Evolutionary conservation across 2,888 invertebrate species (phyloP).

Genomic region (Gnatocerus cornutus): DNA sequence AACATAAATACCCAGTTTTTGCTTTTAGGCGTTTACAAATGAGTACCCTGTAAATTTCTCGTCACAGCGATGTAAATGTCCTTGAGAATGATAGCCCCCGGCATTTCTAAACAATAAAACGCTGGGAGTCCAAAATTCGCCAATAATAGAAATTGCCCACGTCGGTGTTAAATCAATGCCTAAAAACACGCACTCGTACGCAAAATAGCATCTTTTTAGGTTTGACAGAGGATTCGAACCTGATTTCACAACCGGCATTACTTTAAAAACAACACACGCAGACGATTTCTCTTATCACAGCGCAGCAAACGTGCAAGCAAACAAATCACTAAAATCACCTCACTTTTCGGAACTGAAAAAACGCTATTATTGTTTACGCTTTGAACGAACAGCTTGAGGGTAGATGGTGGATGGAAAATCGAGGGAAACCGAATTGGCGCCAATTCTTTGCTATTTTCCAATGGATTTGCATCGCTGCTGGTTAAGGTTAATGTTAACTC

Average conservation of each 20-base stretch:
- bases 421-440: conserved; percentile 44
- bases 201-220: conserved; percentile 23
- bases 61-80: conserved; percentile 26
- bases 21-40: neutral
- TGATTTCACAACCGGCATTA: conserved; percentile 33
- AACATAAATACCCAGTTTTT: no score
- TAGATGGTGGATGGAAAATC: conserved; percentile 54
- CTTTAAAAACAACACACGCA: conserved; percentile 22
- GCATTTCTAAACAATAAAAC: conserved; percentile 34
- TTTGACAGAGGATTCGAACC: conserved; percentile 35
- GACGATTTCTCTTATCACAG: conserved; percentile 25
- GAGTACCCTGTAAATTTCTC: conserved; percentile 33
- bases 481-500: conserved; percentile 23
- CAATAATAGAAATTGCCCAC: neutral
- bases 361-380: conserved; percentile 60
- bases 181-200: conserved; percentile 30
- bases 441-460: conserved; percentile 16
- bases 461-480: conserved; percentile 47
- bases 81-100: conserved; percentile 44
- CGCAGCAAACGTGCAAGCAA: conserved; percentile 3
- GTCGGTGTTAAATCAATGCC: conserved; percentile 19
- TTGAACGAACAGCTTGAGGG: conserved; percentile 64
- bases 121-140: conserved; percentile 4
- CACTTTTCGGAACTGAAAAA: conserved; percentile 26
- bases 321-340: conserved; percentile 11